Percentiles rank a stretch among this genome's conserved stretches.
Conservation (phyloP, 30 jellyfish, hydroid and myxozoan genomes). For the Catostylus mosaicus region DNA sequence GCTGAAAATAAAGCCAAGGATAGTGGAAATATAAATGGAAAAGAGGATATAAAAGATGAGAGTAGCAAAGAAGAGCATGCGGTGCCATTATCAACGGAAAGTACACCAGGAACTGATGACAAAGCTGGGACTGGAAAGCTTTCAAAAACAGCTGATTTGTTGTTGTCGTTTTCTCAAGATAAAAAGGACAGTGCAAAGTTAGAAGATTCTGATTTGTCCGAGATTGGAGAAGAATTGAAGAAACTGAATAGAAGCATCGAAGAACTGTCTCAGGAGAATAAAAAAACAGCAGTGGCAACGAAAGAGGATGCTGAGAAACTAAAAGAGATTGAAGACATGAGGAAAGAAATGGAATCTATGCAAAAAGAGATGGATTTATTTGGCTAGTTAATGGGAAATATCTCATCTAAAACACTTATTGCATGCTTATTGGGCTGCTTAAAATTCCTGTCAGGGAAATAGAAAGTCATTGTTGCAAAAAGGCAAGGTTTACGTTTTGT, state of each 20-base stretch:
- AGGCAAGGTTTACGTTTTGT: no score
- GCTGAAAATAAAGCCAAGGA: not conserved
- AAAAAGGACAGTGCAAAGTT: conserved; percentile 12
- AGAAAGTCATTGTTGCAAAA: no score
- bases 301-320: conserved; percentile 52
- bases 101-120: conserved; percentile 8
- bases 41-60: conserved; percentile 3
- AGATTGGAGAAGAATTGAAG: conserved; percentile 50
- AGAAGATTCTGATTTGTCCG: conserved; percentile 35
- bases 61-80: not conserved
- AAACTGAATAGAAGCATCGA: conserved; percentile 42
- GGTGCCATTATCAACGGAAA: conserved; percentile 17
- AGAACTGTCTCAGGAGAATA: conserved; percentile 29
- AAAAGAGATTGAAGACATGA: conserved; percentile 50
- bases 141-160: conserved; percentile 61
- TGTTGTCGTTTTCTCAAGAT: conserved; percentile 66
- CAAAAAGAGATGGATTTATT: conserved; percentile 34
- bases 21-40: not conserved
- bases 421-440: no score
- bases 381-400: no score
- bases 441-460: no score
- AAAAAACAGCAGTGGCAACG: not conserved
- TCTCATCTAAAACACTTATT: no score
- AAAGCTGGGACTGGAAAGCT: conserved; percentile 39
- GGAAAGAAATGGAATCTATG: conserved; percentile 65